Base-by-base conservation (phyloP, 2,797 vertebrate genomes). In the Eleutherodactylus coqui region DNA sequence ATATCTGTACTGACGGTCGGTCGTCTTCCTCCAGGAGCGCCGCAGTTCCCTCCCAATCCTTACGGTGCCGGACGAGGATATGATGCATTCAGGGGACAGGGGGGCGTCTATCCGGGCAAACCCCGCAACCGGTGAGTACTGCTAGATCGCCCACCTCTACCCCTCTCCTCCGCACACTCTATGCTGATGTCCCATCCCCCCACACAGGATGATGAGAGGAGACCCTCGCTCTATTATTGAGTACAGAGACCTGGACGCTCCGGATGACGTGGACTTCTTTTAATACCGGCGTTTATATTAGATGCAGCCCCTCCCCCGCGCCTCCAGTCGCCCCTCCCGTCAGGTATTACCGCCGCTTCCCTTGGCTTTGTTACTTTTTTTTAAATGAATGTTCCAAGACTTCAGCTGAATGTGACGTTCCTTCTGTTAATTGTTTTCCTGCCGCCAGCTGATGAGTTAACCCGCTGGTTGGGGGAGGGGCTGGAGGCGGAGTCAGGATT, bases 191-290 rank as follows among this genome's bases (percentile, higher is more conserved):
- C 43, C 70, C 80, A 69, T 38, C 84, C 38, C 29, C n/a, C 62
- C 27, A 75, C 36, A 5, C 90, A 98, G 97, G 92, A 96, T 97
- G 96, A 94, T 95, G 62, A 94, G 97, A 4, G 96, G 97, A 0
- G 97, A 98, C 89, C 97, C 97, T n/a, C 94, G 97, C 34, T 96
- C 96, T 89, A 97, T 98, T 84, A 95, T 98, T 19, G 97, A 98
- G 78, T 98, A 98, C 85, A 93, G 96, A 2, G 97, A 98, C 91
- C 93, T 98, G 89, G 97, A 98, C 4, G 97, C 97, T 4, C 97
- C 97, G 0, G 97, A 98, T 10, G 97, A 98, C 4, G 95, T 97
- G 45, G 97, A 98, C 86, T 98, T 97, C 93, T 98, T 98, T 92
- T 98, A 95, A 73, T 32, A 29, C 14, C 45, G 34, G 36, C 9